Evolutionary conservation across 2,888 invertebrate genomes (phyloP).

Genomic region (Adela reaumurella): DNA sequence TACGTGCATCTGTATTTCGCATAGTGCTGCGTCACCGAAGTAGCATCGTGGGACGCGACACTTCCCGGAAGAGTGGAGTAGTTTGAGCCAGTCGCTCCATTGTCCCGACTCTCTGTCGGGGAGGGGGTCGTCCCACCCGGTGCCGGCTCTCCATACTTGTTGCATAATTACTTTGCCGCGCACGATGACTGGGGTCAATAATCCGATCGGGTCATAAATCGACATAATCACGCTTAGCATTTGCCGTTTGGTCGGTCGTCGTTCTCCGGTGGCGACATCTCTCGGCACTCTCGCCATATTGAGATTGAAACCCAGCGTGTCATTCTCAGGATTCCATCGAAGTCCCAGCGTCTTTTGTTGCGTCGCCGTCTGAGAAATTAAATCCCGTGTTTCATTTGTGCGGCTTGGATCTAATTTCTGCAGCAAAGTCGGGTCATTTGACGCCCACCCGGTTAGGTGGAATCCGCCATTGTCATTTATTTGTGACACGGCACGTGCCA

Average conservation of each 20-base stretch:
- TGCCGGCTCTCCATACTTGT: neutral
- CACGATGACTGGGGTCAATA: neutral
- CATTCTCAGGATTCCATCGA: neutral
- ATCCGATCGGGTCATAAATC: neutral
- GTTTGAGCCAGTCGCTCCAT: neutral
- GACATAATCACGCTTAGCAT: neutral
- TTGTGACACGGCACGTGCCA: neutral
- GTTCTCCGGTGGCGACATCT: neutral
- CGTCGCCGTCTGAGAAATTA: neutral
- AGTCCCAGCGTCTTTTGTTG: neutral
- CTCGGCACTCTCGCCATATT: neutral
- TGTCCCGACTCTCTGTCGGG: neutral
- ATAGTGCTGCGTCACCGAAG: neutral
- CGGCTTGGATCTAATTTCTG: conserved; percentile 4
- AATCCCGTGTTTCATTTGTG: no score
- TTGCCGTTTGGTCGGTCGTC: neutral
- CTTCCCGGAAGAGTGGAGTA: neutral
- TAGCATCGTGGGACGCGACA: neutral
- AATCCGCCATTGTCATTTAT: neutral
- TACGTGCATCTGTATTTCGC: conserved; percentile 5
- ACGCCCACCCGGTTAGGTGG: neutral
- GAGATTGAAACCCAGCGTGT: neutral
- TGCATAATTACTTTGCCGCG: neutral
- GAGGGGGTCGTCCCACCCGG: neutral
- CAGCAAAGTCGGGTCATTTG: neutral